These are phyloP conservation scores for Syritta pipiens DNA, from an alignment of 2,888 invertebrate genomes.

Conservation along the genomic window DNA sequence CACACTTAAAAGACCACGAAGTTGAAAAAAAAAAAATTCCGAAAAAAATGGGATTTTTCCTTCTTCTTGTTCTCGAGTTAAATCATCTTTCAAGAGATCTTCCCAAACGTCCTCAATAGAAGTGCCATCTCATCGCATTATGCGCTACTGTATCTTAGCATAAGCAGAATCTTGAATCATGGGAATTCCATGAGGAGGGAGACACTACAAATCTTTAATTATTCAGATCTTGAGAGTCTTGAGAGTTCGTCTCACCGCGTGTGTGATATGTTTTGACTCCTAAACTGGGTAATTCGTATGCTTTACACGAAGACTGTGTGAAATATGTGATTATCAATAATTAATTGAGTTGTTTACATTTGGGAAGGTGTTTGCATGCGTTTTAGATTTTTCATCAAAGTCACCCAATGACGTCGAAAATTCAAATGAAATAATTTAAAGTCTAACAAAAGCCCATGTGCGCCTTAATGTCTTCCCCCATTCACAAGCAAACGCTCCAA, in stretches of 20 bases:
- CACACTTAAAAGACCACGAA: no score
- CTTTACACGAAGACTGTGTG: background rate
- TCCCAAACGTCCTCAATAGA: no score
- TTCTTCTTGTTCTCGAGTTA: background rate
- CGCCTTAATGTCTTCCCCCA: background rate
- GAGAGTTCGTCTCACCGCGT: no score
- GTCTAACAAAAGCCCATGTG: background rate
- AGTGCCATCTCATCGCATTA: background rate
- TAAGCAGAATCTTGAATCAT: slow-evolving; percentile 1
- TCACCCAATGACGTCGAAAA: background rate
- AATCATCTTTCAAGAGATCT: background rate
- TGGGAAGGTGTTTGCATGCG: background rate
- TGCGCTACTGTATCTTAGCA: slow-evolving; percentile 2
- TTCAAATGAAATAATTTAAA: background rate
- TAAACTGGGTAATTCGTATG: slow-evolving; percentile 1
- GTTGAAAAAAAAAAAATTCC: background rate
- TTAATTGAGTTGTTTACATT: slow-evolving; percentile 4
- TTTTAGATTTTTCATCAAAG: background rate
- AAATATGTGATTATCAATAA: background rate
- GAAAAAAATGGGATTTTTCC: slow-evolving; percentile 2
- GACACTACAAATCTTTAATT: slow-evolving; percentile 8
- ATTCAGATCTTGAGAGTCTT: background rate
- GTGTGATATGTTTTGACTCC: no score
- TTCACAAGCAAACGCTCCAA: background rate
- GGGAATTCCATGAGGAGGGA: slow-evolving; percentile 21